phyloP scores from a whole-genome alignment of 35 echinoderm and acorn worm genomes.

The Apostichopus japonicus region DNA sequence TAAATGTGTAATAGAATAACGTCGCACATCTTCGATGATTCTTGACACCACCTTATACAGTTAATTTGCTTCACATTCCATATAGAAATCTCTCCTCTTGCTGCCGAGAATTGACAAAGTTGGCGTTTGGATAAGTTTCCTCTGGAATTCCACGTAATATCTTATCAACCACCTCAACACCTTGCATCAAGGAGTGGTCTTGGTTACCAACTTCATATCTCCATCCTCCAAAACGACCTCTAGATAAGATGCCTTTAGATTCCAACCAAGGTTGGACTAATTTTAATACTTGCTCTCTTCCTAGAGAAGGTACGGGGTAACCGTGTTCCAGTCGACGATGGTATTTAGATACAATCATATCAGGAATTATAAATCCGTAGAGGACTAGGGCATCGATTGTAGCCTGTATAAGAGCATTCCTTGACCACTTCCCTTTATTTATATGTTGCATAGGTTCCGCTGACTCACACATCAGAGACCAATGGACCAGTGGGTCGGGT shows the following conservation, averaged over 20 bases:
- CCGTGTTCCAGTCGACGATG: conserved; percentile 56
- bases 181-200: conserved; percentile 68
- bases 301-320: conserved; percentile 53
- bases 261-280: conserved; percentile 54
- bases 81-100: conserved; percentile 16
- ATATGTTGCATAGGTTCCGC: conserved; percentile 13
- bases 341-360: conserved; percentile 53
- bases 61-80: neutral
- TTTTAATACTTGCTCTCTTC: conserved; percentile 1
- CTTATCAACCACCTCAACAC: conserved; percentile 51
- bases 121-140: conserved; percentile 52
- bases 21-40: no score
- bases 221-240: conserved; percentile 67
- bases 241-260: conserved; percentile 32
- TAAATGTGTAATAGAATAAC: no score
- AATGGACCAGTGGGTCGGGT: conserved; percentile 7
- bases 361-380: conserved; percentile 44
- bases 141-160: conserved; percentile 10
- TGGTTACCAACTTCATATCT: conserved; percentile 59
- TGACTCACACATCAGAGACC: conserved; percentile 63
- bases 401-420: neutral
- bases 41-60: no score
- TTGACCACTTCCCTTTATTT: neutral
- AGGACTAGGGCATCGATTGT: conserved; percentile 1
- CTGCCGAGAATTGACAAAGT: conserved; percentile 52